Evolutionary conservation across 2,797 vertebrate genomes (phyloP).

Genomic region (Phrynocephalus guinanensis): DNA sequence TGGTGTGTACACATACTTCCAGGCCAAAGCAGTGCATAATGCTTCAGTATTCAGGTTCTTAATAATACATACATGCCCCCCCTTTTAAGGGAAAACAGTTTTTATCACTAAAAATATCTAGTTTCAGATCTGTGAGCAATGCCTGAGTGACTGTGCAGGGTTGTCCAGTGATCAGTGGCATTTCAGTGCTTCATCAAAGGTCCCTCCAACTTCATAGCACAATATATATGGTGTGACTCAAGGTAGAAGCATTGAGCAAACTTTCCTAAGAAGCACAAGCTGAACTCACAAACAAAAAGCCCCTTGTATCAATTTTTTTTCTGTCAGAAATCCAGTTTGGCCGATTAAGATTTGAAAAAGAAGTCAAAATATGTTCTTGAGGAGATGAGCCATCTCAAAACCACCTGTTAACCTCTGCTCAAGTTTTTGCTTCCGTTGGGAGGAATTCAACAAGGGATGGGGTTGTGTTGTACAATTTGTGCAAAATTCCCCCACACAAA

Average conservation of each 20-base stretch:
- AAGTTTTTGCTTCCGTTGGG: too few relatives aligned
- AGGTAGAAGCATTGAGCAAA: neutral
- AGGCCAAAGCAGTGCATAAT: neutral
- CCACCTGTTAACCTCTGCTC: too few relatives aligned
- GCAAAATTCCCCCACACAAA: too few relatives aligned
- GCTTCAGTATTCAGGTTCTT: neutral
- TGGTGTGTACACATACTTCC: neutral
- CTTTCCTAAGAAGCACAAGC: constrained; percentile 19
- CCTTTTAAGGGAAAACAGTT: neutral
- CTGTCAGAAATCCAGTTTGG: constrained; percentile 19
- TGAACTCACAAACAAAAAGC: constrained; percentile 49
- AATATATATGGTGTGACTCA: neutral
- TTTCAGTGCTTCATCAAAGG: neutral
- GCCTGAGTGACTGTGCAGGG: neutral
- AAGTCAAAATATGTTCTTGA: too few relatives aligned
- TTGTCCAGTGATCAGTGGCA: neutral
- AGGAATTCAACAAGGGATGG: too few relatives aligned
- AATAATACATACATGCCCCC: too few relatives aligned
- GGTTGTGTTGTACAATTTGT: too few relatives aligned
- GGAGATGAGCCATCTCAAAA: too few relatives aligned
- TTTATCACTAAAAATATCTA: neutral
- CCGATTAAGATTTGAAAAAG: constrained; percentile 34
- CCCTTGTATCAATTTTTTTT: constrained; percentile 57
- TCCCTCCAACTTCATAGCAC: neutral
- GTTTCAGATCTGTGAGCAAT: neutral